A percentile compares a stretch with the other conserved stretches of the same genome.
Evolutionary conservation across 2,888 invertebrate species (phyloP).

Genomic region (Protodeltote pygarga): DNA sequence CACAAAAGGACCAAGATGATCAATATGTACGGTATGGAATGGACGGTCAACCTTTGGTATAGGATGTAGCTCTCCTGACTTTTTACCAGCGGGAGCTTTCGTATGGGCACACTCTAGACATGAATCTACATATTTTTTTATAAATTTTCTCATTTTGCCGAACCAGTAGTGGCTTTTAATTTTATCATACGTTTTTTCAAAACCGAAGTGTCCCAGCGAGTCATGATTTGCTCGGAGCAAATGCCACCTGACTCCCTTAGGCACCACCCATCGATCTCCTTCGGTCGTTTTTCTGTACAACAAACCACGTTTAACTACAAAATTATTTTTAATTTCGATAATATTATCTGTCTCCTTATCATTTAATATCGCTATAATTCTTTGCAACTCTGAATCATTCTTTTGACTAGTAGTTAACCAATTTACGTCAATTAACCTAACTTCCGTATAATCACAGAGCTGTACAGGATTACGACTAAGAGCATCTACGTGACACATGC

Average conservation of each 20-base stretch:
- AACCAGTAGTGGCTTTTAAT: conserved; percentile 3
- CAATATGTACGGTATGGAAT: background rate
- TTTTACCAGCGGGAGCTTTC: background rate
- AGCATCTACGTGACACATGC: conserved; percentile 5
- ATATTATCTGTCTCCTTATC: background rate
- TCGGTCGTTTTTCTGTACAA: background rate
- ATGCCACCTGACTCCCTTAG: background rate
- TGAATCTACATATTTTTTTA: too few species aligned
- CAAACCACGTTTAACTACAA: background rate
- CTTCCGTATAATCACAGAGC: too few species aligned
- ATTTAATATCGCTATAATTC: background rate
- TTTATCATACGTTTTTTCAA: conserved; percentile 7
- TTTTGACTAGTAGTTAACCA: conserved; percentile 1
- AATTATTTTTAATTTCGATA: background rate
- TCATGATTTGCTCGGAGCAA: background rate
- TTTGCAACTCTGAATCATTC: background rate
- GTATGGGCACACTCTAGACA: conserved; percentile 3
- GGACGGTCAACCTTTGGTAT: background rate
- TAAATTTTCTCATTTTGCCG: too few species aligned
- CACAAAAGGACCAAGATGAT: conserved; percentile 16
- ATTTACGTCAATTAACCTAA: background rate
- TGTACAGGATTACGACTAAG: conserved; percentile 7
- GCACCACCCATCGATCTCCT: background rate
- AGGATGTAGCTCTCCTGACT: background rate
- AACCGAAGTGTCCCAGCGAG: conserved; percentile 3